Evolutionary conservation across 2,888 invertebrate genomes (phyloP).

Genomic region (Lymantria monacha): DNA sequence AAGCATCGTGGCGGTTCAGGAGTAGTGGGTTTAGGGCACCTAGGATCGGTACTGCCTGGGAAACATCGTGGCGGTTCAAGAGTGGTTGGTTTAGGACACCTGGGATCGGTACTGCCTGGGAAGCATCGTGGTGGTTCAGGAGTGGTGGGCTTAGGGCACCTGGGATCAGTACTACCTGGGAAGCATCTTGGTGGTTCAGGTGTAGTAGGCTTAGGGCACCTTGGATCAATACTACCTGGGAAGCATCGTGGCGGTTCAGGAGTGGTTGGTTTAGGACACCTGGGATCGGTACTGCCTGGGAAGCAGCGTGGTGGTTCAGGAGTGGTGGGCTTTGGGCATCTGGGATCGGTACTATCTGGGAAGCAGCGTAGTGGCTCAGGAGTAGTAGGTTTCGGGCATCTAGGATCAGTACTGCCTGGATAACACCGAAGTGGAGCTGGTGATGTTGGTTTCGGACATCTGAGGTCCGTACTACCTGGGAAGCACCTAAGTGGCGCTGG

Average conservation of each 20-base stretch:
- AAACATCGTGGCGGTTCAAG: slow-evolving; percentile 28
- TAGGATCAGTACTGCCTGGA: slow-evolving; percentile 44
- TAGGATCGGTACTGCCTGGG: slow-evolving; percentile 37
- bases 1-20: slow-evolving; percentile 38
- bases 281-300: slow-evolving; percentile 25
- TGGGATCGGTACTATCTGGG: slow-evolving; percentile 10
- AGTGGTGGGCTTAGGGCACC: slow-evolving; percentile 37
- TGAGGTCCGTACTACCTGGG: slow-evolving; percentile 37
- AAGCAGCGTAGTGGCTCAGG: slow-evolving; percentile 37
- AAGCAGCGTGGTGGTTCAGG: slow-evolving; percentile 28
- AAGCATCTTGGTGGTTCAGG: slow-evolving; percentile 16
- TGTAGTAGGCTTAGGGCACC: slow-evolving; percentile 30
- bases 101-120: slow-evolving; percentile 48
- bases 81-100: slow-evolving; percentile 38
- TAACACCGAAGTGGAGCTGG: slow-evolving; percentile 29
- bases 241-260: slow-evolving; percentile 36
- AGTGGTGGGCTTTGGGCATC: slow-evolving; percentile 41
- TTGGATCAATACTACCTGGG: slow-evolving; percentile 27
- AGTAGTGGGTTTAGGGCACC: slow-evolving; percentile 40
- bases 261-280: slow-evolving; percentile 41
- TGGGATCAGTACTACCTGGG: slow-evolving; percentile 22
- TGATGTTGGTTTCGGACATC: slow-evolving; percentile 34
- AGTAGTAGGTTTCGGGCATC: slow-evolving; percentile 25
- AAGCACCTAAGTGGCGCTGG: slow-evolving; percentile 22
- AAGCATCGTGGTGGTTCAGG: slow-evolving; percentile 29